Conservation (phyloP, 2,888 invertebrate species). For the Bimastos eiseni region DNA sequence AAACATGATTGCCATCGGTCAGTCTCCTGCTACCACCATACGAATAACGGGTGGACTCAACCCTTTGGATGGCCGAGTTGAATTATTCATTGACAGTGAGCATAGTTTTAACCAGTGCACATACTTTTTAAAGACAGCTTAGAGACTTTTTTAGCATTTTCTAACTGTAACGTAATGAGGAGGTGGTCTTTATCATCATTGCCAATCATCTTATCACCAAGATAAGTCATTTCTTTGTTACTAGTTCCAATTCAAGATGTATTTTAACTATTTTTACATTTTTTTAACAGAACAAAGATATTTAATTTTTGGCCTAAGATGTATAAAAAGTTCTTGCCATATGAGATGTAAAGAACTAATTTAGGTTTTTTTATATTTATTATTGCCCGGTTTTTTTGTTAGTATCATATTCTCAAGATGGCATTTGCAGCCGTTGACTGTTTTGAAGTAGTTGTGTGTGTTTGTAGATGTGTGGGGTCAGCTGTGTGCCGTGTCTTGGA, state of each 20-base stretch:
- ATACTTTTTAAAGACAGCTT: not conserved
- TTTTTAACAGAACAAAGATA: no score
- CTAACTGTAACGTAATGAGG: not conserved
- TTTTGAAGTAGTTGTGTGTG: not conserved
- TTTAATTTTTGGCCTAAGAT: not conserved
- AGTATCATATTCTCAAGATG: not conserved
- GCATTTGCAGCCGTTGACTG: no score
- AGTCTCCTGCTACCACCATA: conserved; percentile 2
- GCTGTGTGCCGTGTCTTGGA: conserved; percentile 4
- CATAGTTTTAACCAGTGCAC: not conserved
- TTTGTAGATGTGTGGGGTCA: conserved; percentile 20
- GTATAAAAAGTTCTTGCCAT: not conserved
- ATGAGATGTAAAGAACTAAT: not conserved
- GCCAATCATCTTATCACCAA: not conserved
- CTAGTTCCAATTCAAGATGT: not conserved
- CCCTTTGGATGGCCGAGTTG: conserved; percentile 31
- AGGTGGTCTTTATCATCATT: not conserved
- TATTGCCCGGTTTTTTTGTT: not conserved
- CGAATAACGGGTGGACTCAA: conserved; percentile 30
- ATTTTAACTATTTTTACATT: no score
- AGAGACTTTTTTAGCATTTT: not conserved
- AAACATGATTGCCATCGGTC: conserved; percentile 26
- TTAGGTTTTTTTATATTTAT: not conserved
- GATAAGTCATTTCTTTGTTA: not conserved
- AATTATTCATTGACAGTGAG: conserved; percentile 34